These are phyloP conservation scores for Acestrorhynchus altus DNA, from an alignment of 2,797 vertebrate genomes.

Conservation along the genomic window DNA sequence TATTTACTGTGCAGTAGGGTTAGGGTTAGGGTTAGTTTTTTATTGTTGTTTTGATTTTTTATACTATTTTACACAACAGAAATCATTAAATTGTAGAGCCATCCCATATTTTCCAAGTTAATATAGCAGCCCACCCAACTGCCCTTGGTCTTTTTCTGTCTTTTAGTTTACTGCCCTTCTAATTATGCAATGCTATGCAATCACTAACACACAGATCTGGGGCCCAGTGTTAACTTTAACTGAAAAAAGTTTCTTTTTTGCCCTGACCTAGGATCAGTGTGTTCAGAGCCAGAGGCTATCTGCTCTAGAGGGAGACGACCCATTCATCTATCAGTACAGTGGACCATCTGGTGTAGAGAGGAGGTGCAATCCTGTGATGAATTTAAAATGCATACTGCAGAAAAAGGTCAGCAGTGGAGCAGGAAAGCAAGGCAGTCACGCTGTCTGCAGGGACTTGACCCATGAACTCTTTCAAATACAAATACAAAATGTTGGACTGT, in stretches of 20 bases:
- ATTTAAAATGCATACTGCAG: constrained; percentile 33
- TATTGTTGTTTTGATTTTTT: too few relatives aligned
- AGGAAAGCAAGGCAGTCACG: background rate
- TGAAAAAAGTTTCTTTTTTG: constrained; percentile 41
- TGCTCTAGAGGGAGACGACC: constrained; percentile 41
- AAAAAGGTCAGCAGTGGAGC: constrained; percentile 15
- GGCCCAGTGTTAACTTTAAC: constrained; percentile 37
- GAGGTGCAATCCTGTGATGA: constrained; percentile 27
- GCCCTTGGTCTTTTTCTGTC: constrained; percentile 16
- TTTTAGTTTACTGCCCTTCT: constrained; percentile 2
- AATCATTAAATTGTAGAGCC: too few relatives aligned
- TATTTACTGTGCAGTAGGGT: too few relatives aligned
- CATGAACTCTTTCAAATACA: background rate
- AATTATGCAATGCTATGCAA: background rate
- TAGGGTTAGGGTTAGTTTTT: too few relatives aligned
- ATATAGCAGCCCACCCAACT: too few relatives aligned
- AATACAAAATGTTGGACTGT: background rate
- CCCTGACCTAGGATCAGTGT: constrained; percentile 50
- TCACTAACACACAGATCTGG: constrained; percentile 17
- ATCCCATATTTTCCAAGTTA: too few relatives aligned
- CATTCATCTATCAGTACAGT: constrained; percentile 43
- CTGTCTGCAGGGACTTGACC: constrained; percentile 4
- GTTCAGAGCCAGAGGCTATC: constrained; percentile 31
- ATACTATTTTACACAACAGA: too few relatives aligned
- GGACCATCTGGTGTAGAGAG: constrained; percentile 51